phyloP scores from a whole-genome alignment of 2,888 invertebrate genomes.

The Nephrotoma guestfalica region DNA sequence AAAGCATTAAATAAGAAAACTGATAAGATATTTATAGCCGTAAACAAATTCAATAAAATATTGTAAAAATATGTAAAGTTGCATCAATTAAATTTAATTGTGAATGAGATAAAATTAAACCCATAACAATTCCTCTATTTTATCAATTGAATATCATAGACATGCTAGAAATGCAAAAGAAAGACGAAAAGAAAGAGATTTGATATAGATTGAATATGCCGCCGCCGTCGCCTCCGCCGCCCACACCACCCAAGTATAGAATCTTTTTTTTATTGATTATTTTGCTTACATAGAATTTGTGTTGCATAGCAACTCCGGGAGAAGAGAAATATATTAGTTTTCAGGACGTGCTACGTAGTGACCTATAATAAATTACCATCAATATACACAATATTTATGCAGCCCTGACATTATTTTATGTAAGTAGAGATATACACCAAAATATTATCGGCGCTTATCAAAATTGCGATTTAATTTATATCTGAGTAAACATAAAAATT shows the following conservation, averaged over 20 bases:
- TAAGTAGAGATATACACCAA: not conserved
- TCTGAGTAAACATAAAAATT: not conserved
- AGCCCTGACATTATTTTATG: not conserved
- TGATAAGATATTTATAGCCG: not conserved
- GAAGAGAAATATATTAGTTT: not conserved
- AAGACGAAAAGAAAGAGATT: not conserved
- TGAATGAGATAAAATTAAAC: not conserved
- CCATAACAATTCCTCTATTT: not conserved
- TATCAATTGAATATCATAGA: not conserved
- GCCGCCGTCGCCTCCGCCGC: not conserved
- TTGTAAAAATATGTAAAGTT: not conserved
- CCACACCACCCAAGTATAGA: not conserved
- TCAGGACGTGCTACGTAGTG: not conserved
- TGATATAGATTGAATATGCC: not conserved
- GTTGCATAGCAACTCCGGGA: not conserved
- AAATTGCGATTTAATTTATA: not conserved
- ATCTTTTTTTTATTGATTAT: too few species aligned
- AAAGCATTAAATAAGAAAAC: constrained; percentile 30
- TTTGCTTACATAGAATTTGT: not conserved
- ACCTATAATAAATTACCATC: not conserved
- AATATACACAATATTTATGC: not conserved
- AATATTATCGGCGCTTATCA: not conserved
- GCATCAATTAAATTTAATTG: not conserved
- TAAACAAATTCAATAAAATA: not conserved
- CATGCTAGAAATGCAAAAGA: not conserved